phyloP scores from a whole-genome alignment of 23 tunicate species.

The Ascidia mentula region DNA sequence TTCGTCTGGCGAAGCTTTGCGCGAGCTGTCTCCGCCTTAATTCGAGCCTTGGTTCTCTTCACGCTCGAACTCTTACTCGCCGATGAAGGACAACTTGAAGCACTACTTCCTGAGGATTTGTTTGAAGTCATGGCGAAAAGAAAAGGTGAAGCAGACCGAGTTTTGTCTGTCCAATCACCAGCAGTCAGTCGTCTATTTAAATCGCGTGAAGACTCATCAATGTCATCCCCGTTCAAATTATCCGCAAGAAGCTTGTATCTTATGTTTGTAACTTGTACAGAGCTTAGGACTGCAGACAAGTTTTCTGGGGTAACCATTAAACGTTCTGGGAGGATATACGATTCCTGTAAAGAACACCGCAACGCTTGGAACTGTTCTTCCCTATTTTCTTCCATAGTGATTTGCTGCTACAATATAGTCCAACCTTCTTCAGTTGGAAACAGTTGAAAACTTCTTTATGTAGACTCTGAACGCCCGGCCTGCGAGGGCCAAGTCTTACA shows the following conservation, averaged over 20 bases:
- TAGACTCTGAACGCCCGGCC: slow-evolving; percentile 3
- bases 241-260: background rate
- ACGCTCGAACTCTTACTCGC: slow-evolving; percentile 7
- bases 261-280: background rate
- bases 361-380: background rate
- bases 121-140: background rate
- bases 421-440: background rate
- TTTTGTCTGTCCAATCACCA: background rate
- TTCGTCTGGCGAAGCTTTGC: background rate
- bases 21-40: background rate
- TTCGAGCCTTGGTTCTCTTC: background rate
- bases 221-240: background rate
- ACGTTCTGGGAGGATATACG: background rate
- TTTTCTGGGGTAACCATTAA: background rate
- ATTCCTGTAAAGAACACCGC: background rate
- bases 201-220: background rate
- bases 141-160: background rate
- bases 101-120: background rate
- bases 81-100: background rate
- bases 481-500: background rate
- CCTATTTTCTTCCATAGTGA: background rate
- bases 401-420: no score
- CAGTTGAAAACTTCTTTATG: slow-evolving; percentile 8
- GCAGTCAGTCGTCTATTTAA: background rate
- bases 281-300: background rate